Conservation (phyloP, 2,888 invertebrate genomes). For the Xestia c-nigrum region DNA sequence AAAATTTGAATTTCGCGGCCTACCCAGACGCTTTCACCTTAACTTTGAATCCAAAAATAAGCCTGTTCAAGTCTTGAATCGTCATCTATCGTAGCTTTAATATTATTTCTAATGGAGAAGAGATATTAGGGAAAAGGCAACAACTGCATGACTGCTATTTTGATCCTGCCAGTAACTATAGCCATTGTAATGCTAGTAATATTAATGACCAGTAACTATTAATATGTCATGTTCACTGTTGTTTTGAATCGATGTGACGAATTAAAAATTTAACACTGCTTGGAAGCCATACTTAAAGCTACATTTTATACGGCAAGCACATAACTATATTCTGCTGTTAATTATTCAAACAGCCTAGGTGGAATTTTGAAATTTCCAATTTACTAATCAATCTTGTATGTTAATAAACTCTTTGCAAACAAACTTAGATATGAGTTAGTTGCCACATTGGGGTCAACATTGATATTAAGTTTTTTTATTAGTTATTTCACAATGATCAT, state of each 20-base stretch:
- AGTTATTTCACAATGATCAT: not conserved
- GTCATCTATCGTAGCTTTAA: too few species aligned
- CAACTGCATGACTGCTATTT: too few species aligned
- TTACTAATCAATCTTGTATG: not conserved
- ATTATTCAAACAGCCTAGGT: conserved; percentile 7
- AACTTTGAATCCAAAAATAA: too few species aligned
- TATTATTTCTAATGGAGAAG: too few species aligned
- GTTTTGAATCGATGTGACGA: not conserved
- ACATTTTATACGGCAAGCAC: not conserved
- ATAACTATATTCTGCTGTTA: not conserved
- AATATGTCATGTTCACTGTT: conserved; percentile 10
- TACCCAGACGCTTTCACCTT: too few species aligned
- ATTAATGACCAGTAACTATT: conserved; percentile 1
- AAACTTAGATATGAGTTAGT: not conserved
- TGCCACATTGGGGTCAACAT: not conserved
- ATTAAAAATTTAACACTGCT: not conserved
- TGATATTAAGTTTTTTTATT: conserved; percentile 7
- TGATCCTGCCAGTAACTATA: too few species aligned
- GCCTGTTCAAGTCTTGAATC: too few species aligned
- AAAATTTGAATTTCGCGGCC: too few species aligned
- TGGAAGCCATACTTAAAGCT: conserved; percentile 11
- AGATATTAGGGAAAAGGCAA: too few species aligned
- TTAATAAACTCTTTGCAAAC: not conserved
- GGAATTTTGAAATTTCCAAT: not conserved
- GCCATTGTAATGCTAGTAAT: not conserved